Percentiles rank a stretch among this genome's conserved stretches.
phyloP scores from a whole-genome alignment of 2,797 vertebrate species.

The Valencia hispanica region DNA sequence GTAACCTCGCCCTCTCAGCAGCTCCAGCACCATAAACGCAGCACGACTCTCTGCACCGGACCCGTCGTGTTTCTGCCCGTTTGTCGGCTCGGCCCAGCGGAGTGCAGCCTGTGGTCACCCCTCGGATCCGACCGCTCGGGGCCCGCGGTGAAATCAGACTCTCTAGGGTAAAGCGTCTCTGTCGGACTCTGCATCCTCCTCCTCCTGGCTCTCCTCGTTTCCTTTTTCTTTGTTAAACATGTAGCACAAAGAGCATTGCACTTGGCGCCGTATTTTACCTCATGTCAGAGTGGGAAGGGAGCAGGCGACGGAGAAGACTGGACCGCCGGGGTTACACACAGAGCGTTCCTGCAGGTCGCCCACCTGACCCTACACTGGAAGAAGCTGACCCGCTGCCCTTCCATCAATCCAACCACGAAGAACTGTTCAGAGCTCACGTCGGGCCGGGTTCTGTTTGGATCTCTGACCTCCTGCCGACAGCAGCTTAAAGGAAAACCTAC shows the following conservation, averaged over 20 bases:
- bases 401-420: background rate
- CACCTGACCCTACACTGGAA: background rate
- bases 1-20: background rate
- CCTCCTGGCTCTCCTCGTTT: slow-evolving; percentile 54
- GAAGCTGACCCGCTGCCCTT: background rate
- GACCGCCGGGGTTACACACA: background rate
- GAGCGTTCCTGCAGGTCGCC: background rate
- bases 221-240: slow-evolving; percentile 81
- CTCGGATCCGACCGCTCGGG: slow-evolving; percentile 51
- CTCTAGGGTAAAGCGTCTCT: background rate
- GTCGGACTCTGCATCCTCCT: slow-evolving; percentile 34
- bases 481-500: slow-evolving; percentile 45
- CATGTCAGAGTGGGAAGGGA: slow-evolving; percentile 85
- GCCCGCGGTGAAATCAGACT: background rate
- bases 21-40: background rate
- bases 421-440: background rate
- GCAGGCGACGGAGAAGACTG: slow-evolving; percentile 22
- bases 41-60: background rate
- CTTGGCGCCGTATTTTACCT: slow-evolving; percentile 96
- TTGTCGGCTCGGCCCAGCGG: slow-evolving; percentile 13
- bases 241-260: slow-evolving; percentile 96
- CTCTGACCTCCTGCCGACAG: background rate
- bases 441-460: slow-evolving; percentile 1
- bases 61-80: background rate
- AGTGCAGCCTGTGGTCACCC: slow-evolving; percentile 74